Evolutionary conservation across 2,888 invertebrate species (phyloP).

Genomic region (Drosophila kokeensis): DNA sequence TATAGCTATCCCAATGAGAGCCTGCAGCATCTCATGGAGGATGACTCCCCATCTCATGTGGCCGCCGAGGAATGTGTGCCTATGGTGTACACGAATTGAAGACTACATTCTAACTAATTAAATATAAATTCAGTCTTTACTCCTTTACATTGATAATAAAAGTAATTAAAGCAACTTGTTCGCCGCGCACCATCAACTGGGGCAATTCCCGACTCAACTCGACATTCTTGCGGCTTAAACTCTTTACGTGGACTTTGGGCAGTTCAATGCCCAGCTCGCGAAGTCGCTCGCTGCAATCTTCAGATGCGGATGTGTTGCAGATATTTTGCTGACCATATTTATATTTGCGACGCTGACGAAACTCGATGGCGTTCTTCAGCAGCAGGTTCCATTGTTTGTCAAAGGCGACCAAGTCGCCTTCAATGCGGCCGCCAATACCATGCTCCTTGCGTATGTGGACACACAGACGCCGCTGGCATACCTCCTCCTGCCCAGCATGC

Average conservation of each 20-base stretch:
- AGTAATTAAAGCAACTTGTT: constrained; percentile 89
- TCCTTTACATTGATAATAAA: constrained; percentile 40
- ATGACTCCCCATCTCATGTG: constrained; percentile 91
- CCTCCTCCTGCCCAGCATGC: constrained; percentile 4
- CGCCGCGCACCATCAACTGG: constrained; percentile 91
- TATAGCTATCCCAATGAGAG: constrained; percentile 92
- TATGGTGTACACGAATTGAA: constrained; percentile 87
- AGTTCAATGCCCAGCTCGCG: constrained; percentile 86
- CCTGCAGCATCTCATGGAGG: constrained; percentile 90
- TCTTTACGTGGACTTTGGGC: constrained; percentile 86
- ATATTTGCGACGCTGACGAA: constrained; percentile 89
- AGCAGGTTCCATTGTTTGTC: constrained; percentile 98
- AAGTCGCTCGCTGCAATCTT: constrained; percentile 85
- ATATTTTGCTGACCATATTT: constrained; percentile 81
- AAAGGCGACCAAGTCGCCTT: constrained; percentile 93
- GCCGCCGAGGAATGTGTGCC: constrained; percentile 92
- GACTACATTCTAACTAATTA: background rate
- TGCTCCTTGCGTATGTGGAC: constrained; percentile 89
- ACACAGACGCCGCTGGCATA: constrained; percentile 54
- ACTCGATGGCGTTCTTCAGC: constrained; percentile 92
- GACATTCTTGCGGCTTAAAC: constrained; percentile 88
- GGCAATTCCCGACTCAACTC: constrained; percentile 89
- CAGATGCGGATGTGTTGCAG: constrained; percentile 70
- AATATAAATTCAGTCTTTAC: constrained; percentile 28
- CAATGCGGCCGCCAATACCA: constrained; percentile 91